Evolutionary conservation across 1,140 invertebrate species (phyloP), one percentile per base, ranked within the genome.

Genomic region (Contarinia nasturtii): DNA sequence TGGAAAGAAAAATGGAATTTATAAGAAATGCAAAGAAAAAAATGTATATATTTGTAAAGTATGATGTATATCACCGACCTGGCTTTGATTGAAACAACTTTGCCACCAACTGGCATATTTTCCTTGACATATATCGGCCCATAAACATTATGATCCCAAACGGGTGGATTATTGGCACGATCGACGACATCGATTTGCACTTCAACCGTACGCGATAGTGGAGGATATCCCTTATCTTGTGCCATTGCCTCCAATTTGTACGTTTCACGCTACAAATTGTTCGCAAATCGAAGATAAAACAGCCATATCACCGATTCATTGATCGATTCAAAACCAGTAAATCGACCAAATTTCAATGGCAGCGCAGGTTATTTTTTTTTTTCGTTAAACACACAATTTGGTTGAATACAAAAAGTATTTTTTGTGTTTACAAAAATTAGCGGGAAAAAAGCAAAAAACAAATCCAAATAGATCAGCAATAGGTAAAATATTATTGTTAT

Each of bases 131-230:
- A 88, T 77, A 92, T 88, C 61, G 90, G 89, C 64, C 88, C 88
- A 76, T 94, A 95, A 67, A 87, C 80, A 63, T 80, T 79, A 74
- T 91, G 83, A 73, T 92, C 87, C 89, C 89, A 95, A 65, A 93
- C 82, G 67, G 89, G 89, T 67, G 89, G 88, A 76, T 93, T 93
- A 79, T 92, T 93, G 56, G 85, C 85, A 68, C 89, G 82, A 74
- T 94, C 88, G 73, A 93, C 90, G 72, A 93, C 88, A 75, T 93
- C 90, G 74, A 94, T 91, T 70, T 90, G 83, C 71, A 94, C 87
- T 72, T 92, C 89, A 70, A 94, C 89, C 65, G 86, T 86, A 73
- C 88, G 76, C 65, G 85, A 87, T 67, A 91, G 77, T 69, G 86
- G 80, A 67, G 87, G 86, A 69, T 80, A 86, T 65, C 89, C 89